phyloP scores from a whole-genome alignment of 2,113 vertebrate genomes.

The Tragulus kanchil region DNA sequence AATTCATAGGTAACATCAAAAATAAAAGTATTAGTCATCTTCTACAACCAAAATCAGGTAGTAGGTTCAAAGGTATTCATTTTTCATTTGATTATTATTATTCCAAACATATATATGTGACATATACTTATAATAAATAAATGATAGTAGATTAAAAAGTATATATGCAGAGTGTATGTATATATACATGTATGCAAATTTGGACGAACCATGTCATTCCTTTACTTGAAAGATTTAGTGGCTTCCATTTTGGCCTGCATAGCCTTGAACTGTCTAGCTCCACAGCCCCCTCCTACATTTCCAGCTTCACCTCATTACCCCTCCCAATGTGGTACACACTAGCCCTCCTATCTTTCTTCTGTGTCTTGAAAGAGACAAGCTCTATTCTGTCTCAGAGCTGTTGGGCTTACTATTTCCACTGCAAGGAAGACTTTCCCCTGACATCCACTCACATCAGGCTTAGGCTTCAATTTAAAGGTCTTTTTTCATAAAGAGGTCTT shows the following conservation, averaged over 20 bases:
- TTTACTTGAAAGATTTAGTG: constrained; percentile 16
- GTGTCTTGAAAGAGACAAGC: not conserved
- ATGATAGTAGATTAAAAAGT: not conserved
- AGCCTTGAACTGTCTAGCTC: not conserved
- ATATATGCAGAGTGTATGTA: not conserved
- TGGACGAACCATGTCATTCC: not conserved
- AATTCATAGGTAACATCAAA: not conserved
- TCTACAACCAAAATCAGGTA: not conserved
- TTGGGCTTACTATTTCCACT: not conserved
- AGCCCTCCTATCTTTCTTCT: not conserved
- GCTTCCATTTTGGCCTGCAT: not conserved
- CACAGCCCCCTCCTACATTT: not conserved
- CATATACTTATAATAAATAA: not conserved
- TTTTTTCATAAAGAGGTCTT: constrained; percentile 1
- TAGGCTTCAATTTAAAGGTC: not conserved
- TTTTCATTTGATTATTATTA: not conserved
- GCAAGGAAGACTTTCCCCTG: not conserved
- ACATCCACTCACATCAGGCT: not conserved
- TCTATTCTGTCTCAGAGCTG: not conserved
- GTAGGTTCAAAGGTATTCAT: not conserved
- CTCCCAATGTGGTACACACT: not conserved
- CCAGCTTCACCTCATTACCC: not conserved
- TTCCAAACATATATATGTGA: not conserved
- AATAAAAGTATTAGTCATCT: not conserved
- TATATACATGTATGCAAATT: not conserved